These are phyloP conservation scores for Corvus moneduloides DNA, from an alignment of 2,113 vertebrate species.

Conservation along the genomic window DNA sequence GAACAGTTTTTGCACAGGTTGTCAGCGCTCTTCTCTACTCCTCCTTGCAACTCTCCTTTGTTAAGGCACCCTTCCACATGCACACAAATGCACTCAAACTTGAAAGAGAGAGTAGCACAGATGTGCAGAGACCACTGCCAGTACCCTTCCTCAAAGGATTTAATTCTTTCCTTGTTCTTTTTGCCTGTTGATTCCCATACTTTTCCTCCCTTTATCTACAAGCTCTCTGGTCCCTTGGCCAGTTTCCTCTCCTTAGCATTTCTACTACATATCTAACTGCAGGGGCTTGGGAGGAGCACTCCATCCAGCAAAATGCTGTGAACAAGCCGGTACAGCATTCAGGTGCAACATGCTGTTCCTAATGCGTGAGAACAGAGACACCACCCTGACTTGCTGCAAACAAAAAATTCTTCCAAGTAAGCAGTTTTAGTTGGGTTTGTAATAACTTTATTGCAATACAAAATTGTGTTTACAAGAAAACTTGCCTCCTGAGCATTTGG, in stretches of 20 bases:
- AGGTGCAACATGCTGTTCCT: background rate
- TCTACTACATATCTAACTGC: background rate
- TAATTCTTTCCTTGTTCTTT: background rate
- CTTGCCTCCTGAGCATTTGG: background rate
- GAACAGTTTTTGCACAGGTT: background rate
- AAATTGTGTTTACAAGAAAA: background rate
- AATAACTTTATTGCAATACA: background rate
- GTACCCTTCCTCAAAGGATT: background rate
- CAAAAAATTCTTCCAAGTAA: background rate
- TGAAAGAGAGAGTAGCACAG: background rate
- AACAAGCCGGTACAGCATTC: background rate
- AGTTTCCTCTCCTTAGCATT: background rate
- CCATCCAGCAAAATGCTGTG: background rate
- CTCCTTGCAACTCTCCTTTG: background rate
- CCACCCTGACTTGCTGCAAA: background rate
- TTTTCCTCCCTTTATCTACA: background rate
- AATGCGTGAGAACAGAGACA: background rate
- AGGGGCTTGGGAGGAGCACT: background rate
- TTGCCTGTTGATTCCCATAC: background rate
- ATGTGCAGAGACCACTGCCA: background rate
- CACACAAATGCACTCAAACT: background rate
- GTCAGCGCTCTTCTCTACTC: background rate
- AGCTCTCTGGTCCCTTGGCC: background rate
- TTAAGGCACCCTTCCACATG: background rate
- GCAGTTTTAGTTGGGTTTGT: background rate